Base-by-base conservation (phyloP, 2,113 vertebrate species). In the Riparia riparia region DNA sequence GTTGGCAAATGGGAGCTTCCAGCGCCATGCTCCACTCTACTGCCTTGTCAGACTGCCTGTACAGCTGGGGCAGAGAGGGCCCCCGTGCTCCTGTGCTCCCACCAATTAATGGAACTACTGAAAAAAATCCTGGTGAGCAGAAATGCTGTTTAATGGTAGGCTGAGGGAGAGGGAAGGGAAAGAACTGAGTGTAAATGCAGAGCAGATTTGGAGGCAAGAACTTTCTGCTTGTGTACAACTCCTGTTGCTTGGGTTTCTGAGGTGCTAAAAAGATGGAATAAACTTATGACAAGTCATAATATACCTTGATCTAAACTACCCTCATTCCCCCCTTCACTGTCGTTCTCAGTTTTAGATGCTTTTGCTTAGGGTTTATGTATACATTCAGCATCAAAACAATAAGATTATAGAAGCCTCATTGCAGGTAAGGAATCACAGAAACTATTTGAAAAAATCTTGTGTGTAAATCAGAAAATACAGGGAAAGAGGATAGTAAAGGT, bases 401-500 rank as follows among this genome's bases (percentile, higher is more conserved):
- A 50, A 51, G 34, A 83, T 54, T 66, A 80, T 6, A 77, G 42
- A 80, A 69, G 25, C 41, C 9, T 60, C 32, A 24, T 19, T 81
- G 61, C 10, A 79, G 42, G 47, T 45, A n/a, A 58, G 12, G 79
- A 84, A 32, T 41, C 26, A 84, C 5, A 25, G 77, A 89, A 88
- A 64, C 24, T 68, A 42, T 60, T 56, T 83, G 20, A 83, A 90
- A 95, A 89, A 50, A 8, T 65, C 42, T 64, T 60, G 50, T 8
- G 14, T 53, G 31, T 44, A 80, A 93, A 86, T 86, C 81, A 91
- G 41, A 90, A 93, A 85, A 84, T 66, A 63, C 16, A 57, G 58
- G 22, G 20, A 45, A 87, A 94, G 39, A 96, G n/a, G 32, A 57
- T 79, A 56, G 82, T 90, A 82, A 47, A 89, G 70, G 45, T 47